Percentiles rank a stretch among this genome's conserved stretches.
phyloP scores from a whole-genome alignment of 2,113 vertebrate genomes.

The Romanogobio albipinnatus region DNA sequence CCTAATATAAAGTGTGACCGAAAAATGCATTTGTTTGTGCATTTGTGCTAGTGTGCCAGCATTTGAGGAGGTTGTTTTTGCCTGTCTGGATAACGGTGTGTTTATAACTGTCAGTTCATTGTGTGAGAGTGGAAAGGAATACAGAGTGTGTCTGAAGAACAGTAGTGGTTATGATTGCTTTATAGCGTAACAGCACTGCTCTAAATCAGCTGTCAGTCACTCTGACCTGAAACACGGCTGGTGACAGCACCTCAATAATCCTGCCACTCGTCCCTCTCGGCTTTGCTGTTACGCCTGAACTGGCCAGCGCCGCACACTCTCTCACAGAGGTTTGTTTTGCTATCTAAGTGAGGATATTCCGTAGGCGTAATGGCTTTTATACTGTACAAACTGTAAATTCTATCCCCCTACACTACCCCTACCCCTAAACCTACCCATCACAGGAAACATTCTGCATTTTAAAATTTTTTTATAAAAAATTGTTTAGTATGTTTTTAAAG shows the following conservation, averaged over 20 bases:
- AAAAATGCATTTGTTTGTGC: background rate
- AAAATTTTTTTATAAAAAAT: too few species aligned
- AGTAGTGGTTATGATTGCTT: conserved; percentile 57
- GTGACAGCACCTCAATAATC: conserved; percentile 35
- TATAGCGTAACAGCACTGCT: conserved; percentile 53
- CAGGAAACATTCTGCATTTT: too few species aligned
- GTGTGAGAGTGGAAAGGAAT: conserved; percentile 35
- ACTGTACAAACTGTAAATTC: too few species aligned
- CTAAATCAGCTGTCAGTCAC: conserved; percentile 51
- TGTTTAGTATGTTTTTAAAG: too few species aligned
- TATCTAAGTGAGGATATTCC: too few species aligned
- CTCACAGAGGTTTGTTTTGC: background rate
- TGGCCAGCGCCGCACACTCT: background rate
- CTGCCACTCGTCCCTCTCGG: background rate
- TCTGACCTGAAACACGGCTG: conserved; percentile 22
- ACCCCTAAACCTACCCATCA: too few species aligned
- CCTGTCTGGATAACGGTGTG: background rate
- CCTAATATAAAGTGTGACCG: too few species aligned
- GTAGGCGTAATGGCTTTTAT: too few species aligned
- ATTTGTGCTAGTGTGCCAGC: background rate
- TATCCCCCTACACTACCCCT: too few species aligned
- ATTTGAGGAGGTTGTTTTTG: background rate
- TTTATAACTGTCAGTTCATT: background rate
- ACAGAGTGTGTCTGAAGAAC: conserved; percentile 55
- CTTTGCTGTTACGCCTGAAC: conserved; percentile 43